These are phyloP conservation scores for Brotula barbata DNA, from an alignment of 2,797 vertebrate genomes.

Conservation along the genomic window DNA sequence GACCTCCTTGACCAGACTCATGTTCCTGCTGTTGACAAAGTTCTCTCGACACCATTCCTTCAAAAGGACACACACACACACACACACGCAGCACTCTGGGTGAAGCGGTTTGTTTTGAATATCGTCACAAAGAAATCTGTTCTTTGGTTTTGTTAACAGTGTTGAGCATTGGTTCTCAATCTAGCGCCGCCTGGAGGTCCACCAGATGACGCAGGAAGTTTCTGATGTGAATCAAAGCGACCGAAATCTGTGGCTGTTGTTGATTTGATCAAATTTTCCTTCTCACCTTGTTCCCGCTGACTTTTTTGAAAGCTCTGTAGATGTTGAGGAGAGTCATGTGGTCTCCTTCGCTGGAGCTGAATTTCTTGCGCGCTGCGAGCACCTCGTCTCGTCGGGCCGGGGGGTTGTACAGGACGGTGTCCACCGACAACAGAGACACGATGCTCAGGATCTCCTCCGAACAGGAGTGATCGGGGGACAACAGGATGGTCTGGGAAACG, in stretches of 20 bases:
- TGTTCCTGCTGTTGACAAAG: constrained; percentile 94
- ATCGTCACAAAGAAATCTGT: background rate
- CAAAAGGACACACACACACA: constrained; percentile 2
- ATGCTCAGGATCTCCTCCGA: constrained; percentile 93
- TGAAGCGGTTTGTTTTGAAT: background rate
- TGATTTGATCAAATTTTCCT: no score
- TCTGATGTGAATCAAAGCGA: no score
- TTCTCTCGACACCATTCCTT: constrained; percentile 98
- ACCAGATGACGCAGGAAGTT: no score
- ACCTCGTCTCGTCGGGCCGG: constrained; percentile 89
- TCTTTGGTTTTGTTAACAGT: no score
- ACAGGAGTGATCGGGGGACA: constrained; percentile 90
- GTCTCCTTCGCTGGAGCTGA: constrained; percentile 92
- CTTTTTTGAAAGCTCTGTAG: constrained; percentile 91
- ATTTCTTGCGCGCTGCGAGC: constrained; percentile 86
- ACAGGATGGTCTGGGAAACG: constrained; percentile 85
- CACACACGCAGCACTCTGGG: no score
- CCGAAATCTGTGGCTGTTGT: no score
- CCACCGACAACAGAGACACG: constrained; percentile 90
- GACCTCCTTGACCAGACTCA: constrained; percentile 89
- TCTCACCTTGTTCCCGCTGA: constrained; percentile 85
- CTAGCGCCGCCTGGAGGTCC: no score
- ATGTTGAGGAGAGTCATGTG: constrained; percentile 90
- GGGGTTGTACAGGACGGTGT: constrained; percentile 91
- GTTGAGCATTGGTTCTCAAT: no score